These are phyloP conservation scores for Cerastoderma edule DNA, from an alignment of 2,888 invertebrate genomes.

Conservation along the genomic window DNA sequence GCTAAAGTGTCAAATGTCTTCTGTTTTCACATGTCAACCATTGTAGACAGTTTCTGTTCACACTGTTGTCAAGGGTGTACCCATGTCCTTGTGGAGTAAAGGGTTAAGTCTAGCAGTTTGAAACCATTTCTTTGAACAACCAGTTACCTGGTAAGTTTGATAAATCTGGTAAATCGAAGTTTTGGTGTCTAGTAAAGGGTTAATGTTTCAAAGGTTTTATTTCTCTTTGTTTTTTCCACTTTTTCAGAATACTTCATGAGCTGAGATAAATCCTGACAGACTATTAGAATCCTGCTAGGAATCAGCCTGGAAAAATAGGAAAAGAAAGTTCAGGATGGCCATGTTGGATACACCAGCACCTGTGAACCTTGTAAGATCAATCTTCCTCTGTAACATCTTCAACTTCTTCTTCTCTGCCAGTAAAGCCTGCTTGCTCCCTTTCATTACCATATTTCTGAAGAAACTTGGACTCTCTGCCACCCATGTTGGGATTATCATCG, in stretches of 20 bases:
- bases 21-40: no score
- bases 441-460: slow-evolving; percentile 78
- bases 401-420: slow-evolving; percentile 76
- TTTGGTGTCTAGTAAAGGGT: background rate
- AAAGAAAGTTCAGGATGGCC: no score
- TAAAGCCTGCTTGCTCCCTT: slow-evolving; percentile 79
- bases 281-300: background rate
- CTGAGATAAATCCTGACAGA: background rate
- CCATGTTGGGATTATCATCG: slow-evolving; percentile 77
- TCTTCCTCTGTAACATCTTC: slow-evolving; percentile 76
- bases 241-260: background rate
- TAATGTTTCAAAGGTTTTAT: background rate
- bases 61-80: no score
- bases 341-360: slow-evolving; percentile 64
- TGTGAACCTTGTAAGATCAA: slow-evolving; percentile 73
- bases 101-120: no score
- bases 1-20: no score
- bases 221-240: background rate
- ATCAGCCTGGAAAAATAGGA: slow-evolving; percentile 11
- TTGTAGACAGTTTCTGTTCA: no score
- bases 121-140: no score
- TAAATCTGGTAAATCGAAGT: no score
- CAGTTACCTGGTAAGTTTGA: no score
- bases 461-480: slow-evolving; percentile 77
- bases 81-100: no score